Evolutionary conservation across 2,113 vertebrate genomes (phyloP).

Genomic region (Ptilonorhynchus violaceus): DNA sequence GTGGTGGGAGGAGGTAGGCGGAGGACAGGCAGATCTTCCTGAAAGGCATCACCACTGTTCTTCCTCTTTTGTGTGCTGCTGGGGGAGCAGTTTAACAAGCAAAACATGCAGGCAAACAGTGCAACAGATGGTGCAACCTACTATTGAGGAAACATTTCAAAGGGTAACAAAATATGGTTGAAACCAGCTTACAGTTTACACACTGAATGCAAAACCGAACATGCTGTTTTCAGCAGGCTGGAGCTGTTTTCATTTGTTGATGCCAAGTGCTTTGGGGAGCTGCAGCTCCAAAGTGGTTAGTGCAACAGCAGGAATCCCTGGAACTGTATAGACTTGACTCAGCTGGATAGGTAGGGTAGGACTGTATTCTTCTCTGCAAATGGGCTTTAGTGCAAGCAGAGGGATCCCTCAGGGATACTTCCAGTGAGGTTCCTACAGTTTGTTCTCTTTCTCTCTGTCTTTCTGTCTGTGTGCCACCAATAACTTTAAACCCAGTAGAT

Average conservation of each 20-base stretch:
- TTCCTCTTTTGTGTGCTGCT: slow-evolving; percentile 38
- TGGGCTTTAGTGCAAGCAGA: not conserved
- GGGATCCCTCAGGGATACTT: not conserved
- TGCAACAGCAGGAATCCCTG: not conserved
- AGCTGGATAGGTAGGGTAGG: not conserved
- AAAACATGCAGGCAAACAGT: slow-evolving; percentile 63
- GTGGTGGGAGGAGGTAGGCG: not conserved
- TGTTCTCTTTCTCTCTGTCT: not conserved
- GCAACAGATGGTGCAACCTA: slow-evolving; percentile 63
- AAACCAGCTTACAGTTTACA: slow-evolving; percentile 67
- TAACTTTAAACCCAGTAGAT: not conserved
- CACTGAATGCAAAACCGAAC: slow-evolving; percentile 43
- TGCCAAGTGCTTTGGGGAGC: slow-evolving; percentile 62
- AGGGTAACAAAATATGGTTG: slow-evolving; percentile 68
- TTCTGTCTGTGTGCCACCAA: not conserved
- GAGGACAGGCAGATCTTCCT: not conserved
- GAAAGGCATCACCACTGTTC: not conserved
- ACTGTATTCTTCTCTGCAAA: not conserved
- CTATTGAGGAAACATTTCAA: slow-evolving; percentile 70
- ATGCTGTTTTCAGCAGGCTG: slow-evolving; percentile 65
- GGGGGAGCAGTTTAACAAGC: slow-evolving; percentile 54
- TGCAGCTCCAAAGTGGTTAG: not conserved
- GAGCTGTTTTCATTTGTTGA: slow-evolving; percentile 58
- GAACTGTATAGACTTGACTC: not conserved
- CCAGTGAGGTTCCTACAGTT: not conserved